Base-by-base conservation (phyloP, 2,888 invertebrate genomes). In the Drosophila vallismaia region DNA sequence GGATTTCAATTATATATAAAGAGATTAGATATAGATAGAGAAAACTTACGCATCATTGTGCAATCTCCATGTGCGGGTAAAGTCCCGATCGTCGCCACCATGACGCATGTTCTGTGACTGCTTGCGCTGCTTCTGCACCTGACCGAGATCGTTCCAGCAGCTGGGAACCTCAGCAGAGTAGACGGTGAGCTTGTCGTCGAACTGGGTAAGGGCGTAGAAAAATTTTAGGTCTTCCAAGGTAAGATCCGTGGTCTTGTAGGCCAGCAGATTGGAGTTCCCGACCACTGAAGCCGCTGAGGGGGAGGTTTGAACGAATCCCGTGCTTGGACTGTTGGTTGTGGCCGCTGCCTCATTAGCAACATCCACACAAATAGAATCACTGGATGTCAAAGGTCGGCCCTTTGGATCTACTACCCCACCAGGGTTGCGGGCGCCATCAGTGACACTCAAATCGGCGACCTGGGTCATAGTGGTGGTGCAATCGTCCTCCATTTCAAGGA, bases 91-190 rank as follows among this genome's bases (percentile, higher is more conserved):
- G 74, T 95, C 94, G 79, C 94, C 94, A 19, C 93, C 93, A 29
- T 90, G 95, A 0, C 91, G 77, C 57, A 95, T 91, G 89, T 95
- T 95, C 88, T 97, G 97, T 1, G 97, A 97, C 90, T 97, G 96
- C 38, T 97, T 94, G 14, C 98, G 93, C 81, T 97, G 97, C 63
- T 97, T 94, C 89, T 97, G 97, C 4, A 97, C 97, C 74, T 97
- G 97, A 79, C 97, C 97, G 84, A 98, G 94, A 91, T 98, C 97
- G 75, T 95, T 96, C 98, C 98, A 98, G 91, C 97, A 98, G 3
- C 97, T 95, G 0, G 98, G 97, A 3, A 97, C 97, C 12, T 97
- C 97, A 0, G 97, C 97, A 55, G 96, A 95, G 90, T 97, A 98
- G 0, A 94, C 85, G 0, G 91, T 91, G 6, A 91, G 71, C 71